Evolutionary conservation across 2,797 vertebrate genomes (phyloP), one percentile per base, ranked within the genome.

Genomic region (Sternarchorhynchus goeldii): DNA sequence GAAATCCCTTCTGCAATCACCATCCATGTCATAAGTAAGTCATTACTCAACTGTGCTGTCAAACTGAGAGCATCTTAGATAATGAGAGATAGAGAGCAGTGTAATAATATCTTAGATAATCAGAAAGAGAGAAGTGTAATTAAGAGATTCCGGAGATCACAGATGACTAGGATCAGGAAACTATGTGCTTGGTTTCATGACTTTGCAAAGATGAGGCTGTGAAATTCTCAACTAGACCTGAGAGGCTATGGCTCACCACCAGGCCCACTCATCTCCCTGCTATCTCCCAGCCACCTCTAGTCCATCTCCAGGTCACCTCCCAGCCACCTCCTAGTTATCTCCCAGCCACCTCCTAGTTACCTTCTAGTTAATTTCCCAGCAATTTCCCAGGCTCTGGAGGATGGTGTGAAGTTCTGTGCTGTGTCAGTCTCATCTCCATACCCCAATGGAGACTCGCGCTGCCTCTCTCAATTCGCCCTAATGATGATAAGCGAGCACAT

Each of bases 1-100:
- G 55, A 34, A 20, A 6, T 39, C 64, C 55, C 73, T 73, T 78
- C 78, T 70, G 73, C 39, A 64, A 25, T 75, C 77, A 58, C 76
- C 75, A 76, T 78, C 67, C 62, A 73, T 25, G 74, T 53, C 72
- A 55, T 73, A 65, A 76, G 73, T 72, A 76, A 80, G 76, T 81
- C 12, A 81, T 82, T 80, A 80, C 72, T 78, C 82, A 75, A 62
- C 66, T 64, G 12, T 56, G 56, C 70, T 66, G 65, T 67, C 80
- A 77, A 25, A 72, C 32, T 14, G 31, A 66, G 66, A 60, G 71
- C 59, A 5, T 36, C 45, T 78, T 31, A 78, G 56, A 82, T 68
- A 45, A 58, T 75, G 70, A 70, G 60, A 83, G 81, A 25, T 25
- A 25, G 25, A 56, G 66, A 73, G 39, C 75, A 81, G 41, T 8